Evolutionary conservation across 1,140 invertebrate species (phyloP).

Genomic region (Platyscapa corneri): DNA sequence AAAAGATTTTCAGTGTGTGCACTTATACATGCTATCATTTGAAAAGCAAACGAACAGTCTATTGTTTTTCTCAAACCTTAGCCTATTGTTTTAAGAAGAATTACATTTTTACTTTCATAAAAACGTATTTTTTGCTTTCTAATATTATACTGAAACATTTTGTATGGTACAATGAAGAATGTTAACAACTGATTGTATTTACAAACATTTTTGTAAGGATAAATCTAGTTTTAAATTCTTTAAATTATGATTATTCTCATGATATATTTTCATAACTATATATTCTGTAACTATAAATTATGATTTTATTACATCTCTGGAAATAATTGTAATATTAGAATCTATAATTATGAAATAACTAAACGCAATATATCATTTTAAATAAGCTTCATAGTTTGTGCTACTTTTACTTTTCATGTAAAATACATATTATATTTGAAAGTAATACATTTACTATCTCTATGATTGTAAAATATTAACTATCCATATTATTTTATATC

Average conservation of each 20-base stretch:
- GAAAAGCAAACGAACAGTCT: conserved; percentile 4
- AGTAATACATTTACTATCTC: neutral
- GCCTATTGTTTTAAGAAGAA: conserved; percentile 26
- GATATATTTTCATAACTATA: too few species aligned
- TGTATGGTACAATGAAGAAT: neutral
- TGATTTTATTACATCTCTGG: neutral
- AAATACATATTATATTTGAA: neutral
- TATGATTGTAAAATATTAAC: conserved; percentile 3
- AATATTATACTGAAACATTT: neutral
- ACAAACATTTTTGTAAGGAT: neutral
- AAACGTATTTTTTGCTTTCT: conserved; percentile 6
- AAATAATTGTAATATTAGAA: neutral
- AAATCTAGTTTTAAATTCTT: too few species aligned
- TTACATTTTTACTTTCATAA: conserved; percentile 24
- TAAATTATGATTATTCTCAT: neutral
- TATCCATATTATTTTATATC: neutral
- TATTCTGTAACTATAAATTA: neutral
- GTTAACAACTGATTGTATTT: neutral
- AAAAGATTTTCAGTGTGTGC: conserved; percentile 4
- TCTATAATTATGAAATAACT: neutral
- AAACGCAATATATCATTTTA: neutral
- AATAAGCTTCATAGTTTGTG: neutral
- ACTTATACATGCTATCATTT: conserved; percentile 12
- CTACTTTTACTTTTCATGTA: neutral
- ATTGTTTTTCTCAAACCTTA: conserved; percentile 10